Evolutionary conservation across 2,888 invertebrate genomes (phyloP).

Genomic region (Amphipoea oculea): DNA sequence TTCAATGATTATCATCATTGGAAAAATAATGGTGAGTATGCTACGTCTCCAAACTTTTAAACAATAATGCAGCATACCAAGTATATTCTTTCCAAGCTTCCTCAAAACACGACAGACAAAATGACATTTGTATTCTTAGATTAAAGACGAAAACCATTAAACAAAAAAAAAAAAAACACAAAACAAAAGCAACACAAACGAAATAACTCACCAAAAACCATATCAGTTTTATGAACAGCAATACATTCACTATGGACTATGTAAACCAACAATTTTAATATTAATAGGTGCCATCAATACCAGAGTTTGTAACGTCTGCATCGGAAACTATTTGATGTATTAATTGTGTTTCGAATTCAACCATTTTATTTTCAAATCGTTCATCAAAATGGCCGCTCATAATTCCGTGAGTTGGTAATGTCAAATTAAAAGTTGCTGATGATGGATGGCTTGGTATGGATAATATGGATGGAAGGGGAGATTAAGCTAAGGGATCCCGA

Average conservation of each 20-base stretch:
- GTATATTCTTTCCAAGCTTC: background rate
- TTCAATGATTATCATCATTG: background rate
- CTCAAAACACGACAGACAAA: background rate
- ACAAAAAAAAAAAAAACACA: no score
- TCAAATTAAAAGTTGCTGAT: slow-evolving; percentile 43
- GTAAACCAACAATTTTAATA: slow-evolving; percentile 61
- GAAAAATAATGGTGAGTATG: background rate
- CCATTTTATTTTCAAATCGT: slow-evolving; percentile 34
- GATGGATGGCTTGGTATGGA: slow-evolving; percentile 30
- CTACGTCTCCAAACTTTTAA: background rate
- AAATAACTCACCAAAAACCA: slow-evolving; percentile 30
- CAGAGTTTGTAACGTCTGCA: slow-evolving; percentile 40
- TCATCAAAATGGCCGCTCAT: slow-evolving; percentile 34
- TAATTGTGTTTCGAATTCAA: slow-evolving; percentile 49
- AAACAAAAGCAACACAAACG: slow-evolving; percentile 18
- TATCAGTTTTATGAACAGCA: slow-evolving; percentile 52
- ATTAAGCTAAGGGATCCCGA: slow-evolving; percentile 33
- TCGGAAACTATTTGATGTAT: slow-evolving; percentile 55
- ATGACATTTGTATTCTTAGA: background rate
- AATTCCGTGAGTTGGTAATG: slow-evolving; percentile 35
- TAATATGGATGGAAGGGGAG: slow-evolving; percentile 18
- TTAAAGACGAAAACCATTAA: background rate
- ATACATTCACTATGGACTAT: slow-evolving; percentile 21
- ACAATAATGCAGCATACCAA: background rate
- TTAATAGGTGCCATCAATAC: slow-evolving; percentile 60